Evolutionary conservation across 2,113 vertebrate genomes (phyloP).

Genomic region (Lamprologus callipterus): DNA sequence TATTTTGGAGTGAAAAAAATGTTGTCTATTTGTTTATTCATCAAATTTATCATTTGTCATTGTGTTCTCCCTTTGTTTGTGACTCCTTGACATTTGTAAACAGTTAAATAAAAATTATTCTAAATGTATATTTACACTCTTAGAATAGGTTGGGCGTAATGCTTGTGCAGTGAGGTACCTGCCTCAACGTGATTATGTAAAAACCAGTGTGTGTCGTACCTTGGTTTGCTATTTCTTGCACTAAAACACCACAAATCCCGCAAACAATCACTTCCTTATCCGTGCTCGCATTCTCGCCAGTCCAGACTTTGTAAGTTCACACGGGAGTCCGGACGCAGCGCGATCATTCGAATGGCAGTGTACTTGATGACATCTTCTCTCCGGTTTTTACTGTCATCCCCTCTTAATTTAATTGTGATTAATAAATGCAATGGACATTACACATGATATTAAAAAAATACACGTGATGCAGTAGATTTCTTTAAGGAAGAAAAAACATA

Average conservation of each 20-base stretch:
- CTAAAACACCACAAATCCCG: not conserved
- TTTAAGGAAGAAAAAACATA: not conserved
- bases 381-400: not conserved
- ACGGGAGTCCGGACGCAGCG: not conserved
- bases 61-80: not conserved
- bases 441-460: not conserved
- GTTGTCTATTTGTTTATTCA: not conserved
- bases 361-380: not conserved
- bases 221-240: not conserved
- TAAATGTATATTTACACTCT: not conserved
- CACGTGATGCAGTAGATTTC: not conserved
- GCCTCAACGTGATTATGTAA: not conserved
- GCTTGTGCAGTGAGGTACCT: not conserved
- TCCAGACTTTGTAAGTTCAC: accelerated
- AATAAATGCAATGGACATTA: not conserved
- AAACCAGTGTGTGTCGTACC: accelerated
- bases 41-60: not conserved
- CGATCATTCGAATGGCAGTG: not conserved
- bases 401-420: not conserved
- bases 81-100: not conserved
- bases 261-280: not conserved
- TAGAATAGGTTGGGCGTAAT: not conserved
- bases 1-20: not conserved
- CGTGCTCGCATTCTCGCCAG: not conserved
- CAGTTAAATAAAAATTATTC: not conserved